Conservation (phyloP, 2,797 vertebrate genomes). For the Muscicapa striata region DNA sequence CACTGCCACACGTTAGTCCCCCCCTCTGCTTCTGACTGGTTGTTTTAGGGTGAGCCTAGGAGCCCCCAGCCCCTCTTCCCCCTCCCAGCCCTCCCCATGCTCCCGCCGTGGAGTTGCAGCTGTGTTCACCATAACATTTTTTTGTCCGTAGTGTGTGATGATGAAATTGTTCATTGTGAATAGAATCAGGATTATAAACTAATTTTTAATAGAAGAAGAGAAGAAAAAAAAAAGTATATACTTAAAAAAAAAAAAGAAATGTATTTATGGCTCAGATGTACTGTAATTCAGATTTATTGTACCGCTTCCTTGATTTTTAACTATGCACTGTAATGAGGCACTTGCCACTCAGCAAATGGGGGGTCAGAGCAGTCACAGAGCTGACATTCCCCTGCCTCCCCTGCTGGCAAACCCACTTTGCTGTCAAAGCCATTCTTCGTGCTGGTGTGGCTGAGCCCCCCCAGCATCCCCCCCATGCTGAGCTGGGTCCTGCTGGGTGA, state of each 20-base stretch:
- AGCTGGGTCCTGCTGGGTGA: not conserved
- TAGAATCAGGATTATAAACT: slow-evolving; percentile 85
- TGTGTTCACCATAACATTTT: slow-evolving; percentile 81
- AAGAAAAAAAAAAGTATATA: slow-evolving; percentile 79
- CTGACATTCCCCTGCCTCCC: not conserved
- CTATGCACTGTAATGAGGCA: slow-evolving; percentile 98
- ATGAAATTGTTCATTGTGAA: slow-evolving; percentile 83
- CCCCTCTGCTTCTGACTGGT: slow-evolving; percentile 71
- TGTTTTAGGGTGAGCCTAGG: slow-evolving; percentile 74
- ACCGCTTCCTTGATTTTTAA: slow-evolving; percentile 97
- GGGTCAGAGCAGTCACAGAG: slow-evolving; percentile 52
- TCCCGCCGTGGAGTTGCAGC: slow-evolving; percentile 83
- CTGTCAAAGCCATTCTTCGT: slow-evolving; percentile 62
- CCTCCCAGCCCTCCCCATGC: slow-evolving; percentile 37
- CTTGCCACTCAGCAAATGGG: slow-evolving; percentile 78
- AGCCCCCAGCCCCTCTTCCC: slow-evolving; percentile 24
- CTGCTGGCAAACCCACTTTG: not conserved
- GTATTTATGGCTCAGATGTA: slow-evolving; percentile 86
- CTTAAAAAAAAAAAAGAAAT: slow-evolving; percentile 71
- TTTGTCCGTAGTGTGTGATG: slow-evolving; percentile 81
- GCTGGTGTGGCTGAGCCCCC: not conserved
- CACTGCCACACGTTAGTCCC: slow-evolving; percentile 81
- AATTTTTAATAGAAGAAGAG: slow-evolving; percentile 84
- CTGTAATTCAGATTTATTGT: slow-evolving; percentile 88
- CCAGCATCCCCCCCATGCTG: not conserved